Conservation (phyloP, 2,797 vertebrate species). For the Neostethus bicornis region DNA sequence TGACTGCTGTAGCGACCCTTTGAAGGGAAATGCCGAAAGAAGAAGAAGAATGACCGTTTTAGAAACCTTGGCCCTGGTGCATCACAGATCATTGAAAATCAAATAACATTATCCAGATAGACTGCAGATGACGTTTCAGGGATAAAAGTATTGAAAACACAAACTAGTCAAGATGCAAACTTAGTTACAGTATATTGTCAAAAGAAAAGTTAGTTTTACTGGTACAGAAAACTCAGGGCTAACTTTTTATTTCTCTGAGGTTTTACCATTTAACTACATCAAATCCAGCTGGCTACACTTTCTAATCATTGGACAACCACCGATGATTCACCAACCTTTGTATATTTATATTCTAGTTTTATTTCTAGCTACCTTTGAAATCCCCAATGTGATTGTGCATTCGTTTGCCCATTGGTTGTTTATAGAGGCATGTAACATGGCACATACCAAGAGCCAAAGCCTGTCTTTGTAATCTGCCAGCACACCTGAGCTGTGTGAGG, state of each 20-base stretch:
- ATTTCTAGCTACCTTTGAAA: conserved; percentile 28
- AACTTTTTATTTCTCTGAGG: conserved; percentile 1
- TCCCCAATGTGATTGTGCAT: conserved; percentile 29
- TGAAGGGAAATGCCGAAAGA: no score
- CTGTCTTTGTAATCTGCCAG: conserved; percentile 50
- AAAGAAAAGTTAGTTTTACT: no score
- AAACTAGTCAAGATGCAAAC: no score
- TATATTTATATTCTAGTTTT: conserved; percentile 44
- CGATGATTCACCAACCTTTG: conserved; percentile 28
- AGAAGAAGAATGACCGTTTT: no score
- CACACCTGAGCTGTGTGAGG: conserved; percentile 54
- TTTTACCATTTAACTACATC: conserved; percentile 31
- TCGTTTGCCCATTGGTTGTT: conserved; percentile 37
- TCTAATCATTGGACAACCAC: conserved; percentile 29
- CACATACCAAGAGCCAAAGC: conserved; percentile 42
- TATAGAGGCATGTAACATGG: conserved; percentile 28
- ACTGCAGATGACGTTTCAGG: no score
- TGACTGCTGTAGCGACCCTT: no score
- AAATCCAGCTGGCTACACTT: conserved; percentile 31
- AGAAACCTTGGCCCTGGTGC: no score
- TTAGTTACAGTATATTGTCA: no score
- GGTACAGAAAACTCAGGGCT: conserved; percentile 34
- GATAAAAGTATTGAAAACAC: no score
- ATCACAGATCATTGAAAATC: no score
- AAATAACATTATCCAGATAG: no score